Percentiles rank a stretch among this genome's conserved stretches.
Evolutionary conservation across 1,140 invertebrate species (phyloP).

Genomic region (Meteorus sp.): DNA sequence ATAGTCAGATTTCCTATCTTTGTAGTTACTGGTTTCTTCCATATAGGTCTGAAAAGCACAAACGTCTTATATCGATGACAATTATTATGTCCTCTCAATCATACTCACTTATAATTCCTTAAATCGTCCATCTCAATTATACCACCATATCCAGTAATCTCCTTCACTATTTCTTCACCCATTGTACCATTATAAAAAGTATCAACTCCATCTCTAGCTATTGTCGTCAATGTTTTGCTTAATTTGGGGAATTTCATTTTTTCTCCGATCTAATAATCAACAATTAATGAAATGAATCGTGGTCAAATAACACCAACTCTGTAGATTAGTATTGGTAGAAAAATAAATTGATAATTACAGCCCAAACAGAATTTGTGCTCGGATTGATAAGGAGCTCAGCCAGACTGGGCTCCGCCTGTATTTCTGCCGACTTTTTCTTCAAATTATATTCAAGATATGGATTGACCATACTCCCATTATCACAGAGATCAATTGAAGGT

Average conservation of each 20-base stretch:
- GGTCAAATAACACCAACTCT: no score
- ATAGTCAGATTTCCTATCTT: conserved; percentile 65
- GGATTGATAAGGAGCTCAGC: conserved; percentile 71
- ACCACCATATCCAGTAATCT: conserved; percentile 71
- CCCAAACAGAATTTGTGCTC: conserved; percentile 64
- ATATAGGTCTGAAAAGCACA: no score
- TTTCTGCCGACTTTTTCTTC: conserved; percentile 57
- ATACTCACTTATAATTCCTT: conserved; percentile 65
- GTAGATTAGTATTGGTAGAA: no score
- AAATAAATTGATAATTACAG: conserved; percentile 31
- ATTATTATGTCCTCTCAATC: no score
- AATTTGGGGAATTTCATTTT: conserved; percentile 69
- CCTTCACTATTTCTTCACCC: conserved; percentile 66
- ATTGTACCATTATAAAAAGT: conserved; percentile 73
- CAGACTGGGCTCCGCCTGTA: conserved; percentile 67
- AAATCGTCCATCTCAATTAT: conserved; percentile 81
- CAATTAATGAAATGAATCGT: neutral
- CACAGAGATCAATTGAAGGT: conserved; percentile 77
- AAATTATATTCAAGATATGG: conserved; percentile 68
- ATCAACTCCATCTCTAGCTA: conserved; percentile 68
- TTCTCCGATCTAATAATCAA: conserved; percentile 69
- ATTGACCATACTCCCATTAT: conserved; percentile 71
- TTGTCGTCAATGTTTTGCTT: conserved; percentile 72
- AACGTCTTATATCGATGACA: no score
- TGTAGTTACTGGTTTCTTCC: conserved; percentile 64